Evolutionary conservation across 53 echinoderm and acorn worm genomes (phyloP).

Genomic region (Henricia sp.): DNA sequence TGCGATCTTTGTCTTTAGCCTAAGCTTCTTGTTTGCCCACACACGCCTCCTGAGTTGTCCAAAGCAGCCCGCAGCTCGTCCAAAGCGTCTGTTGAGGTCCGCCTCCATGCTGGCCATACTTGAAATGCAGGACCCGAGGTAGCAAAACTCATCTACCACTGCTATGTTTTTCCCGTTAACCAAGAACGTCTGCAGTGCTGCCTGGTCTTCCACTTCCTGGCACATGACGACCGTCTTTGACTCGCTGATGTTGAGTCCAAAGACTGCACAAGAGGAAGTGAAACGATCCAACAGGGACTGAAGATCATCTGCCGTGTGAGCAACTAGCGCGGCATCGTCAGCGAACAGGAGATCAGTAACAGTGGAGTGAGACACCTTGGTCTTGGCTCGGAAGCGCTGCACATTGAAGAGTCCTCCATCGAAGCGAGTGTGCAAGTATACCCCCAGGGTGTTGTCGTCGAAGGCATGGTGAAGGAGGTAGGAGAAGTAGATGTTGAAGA

Average conservation of each 20-base stretch:
- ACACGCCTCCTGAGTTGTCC: conserved; percentile 27
- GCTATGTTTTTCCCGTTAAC: not conserved
- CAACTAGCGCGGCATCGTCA: conserved; percentile 26
- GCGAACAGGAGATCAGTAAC: conserved; percentile 33
- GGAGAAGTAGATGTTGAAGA: too few species aligned
- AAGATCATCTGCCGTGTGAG: conserved; percentile 26
- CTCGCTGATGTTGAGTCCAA: conserved; percentile 1
- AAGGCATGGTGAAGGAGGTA: too few species aligned
- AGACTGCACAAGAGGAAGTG: conserved; percentile 6
- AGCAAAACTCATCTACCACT: conserved; percentile 39
- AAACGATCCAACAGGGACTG: conserved; percentile 23
- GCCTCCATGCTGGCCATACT: conserved; percentile 6
- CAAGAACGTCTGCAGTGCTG: not conserved
- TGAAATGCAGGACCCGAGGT: conserved; percentile 44
- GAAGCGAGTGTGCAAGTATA: too few species aligned
- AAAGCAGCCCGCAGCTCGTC: conserved; percentile 8
- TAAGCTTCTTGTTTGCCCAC: conserved; percentile 21
- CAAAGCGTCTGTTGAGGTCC: conserved; percentile 21
- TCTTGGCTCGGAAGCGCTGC: not conserved
- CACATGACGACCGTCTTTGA: not conserved
- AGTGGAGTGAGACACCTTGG: not conserved
- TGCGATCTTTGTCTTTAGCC: conserved; percentile 28
- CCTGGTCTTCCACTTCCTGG: conserved; percentile 1
- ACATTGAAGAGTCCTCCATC: too few species aligned
- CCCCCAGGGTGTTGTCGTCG: too few species aligned